A percentile compares a stretch with the other conserved stretches of the same genome.
Evolutionary conservation across 1,140 invertebrate species (phyloP).

Genomic region (Andrena cerasifolii): DNA sequence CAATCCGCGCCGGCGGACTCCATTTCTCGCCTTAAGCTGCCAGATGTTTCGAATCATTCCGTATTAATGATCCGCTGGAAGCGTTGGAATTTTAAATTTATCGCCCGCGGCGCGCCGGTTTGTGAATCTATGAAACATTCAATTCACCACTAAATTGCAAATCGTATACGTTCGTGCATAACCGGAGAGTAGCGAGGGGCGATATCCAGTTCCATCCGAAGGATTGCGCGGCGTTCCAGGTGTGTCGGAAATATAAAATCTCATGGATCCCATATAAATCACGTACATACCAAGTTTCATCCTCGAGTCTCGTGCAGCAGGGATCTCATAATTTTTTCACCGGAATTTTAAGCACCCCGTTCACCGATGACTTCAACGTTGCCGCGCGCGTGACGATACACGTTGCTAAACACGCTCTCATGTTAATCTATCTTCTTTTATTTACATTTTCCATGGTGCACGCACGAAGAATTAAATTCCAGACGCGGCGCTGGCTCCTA

Average conservation of each 20-base stretch:
- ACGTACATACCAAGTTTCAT: conserved; percentile 29
- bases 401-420: too few relatives aligned
- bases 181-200: not conserved
- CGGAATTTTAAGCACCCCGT: not conserved
- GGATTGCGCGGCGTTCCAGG: conserved; percentile 33
- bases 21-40: too few relatives aligned
- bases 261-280: conserved; percentile 46
- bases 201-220: not conserved
- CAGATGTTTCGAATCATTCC: too few relatives aligned
- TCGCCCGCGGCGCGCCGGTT: too few relatives aligned
- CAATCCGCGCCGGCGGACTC: too few relatives aligned
- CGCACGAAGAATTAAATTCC: not conserved
- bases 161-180: conserved; percentile 10
- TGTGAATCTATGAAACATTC: too few relatives aligned
- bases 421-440: conserved; percentile 5
- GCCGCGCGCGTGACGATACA: not conserved
- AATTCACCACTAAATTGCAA: conserved; percentile 26
- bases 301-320: not conserved
- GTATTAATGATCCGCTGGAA: too few relatives aligned
- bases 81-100: conserved; percentile 17
- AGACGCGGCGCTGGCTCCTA: not conserved
- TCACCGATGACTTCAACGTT: not conserved
- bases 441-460: not conserved
- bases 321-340: not conserved
- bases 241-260: conserved; percentile 38